phyloP scores from a whole-genome alignment of 2,797 vertebrate species.

The Champsocephalus gunnari region DNA sequence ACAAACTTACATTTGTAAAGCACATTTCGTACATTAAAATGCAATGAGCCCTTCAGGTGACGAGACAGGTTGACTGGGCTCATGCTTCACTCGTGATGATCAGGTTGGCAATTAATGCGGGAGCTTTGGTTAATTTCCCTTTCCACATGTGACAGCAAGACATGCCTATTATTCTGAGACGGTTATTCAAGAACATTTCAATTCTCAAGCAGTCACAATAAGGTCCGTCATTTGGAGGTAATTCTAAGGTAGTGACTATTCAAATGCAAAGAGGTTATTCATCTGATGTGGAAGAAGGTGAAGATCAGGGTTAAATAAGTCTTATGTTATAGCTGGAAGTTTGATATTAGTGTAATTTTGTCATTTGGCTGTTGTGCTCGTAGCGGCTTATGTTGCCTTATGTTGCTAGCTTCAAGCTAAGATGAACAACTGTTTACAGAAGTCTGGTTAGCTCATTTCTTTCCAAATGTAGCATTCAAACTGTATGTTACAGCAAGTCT shows the following conservation, averaged over 20 bases:
- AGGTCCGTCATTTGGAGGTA: neutral
- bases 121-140: slow-evolving; percentile 34
- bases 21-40: slow-evolving; percentile 47
- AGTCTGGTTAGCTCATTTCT: neutral
- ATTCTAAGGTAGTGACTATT: neutral
- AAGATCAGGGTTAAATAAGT: too few species aligned
- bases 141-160: slow-evolving; percentile 1
- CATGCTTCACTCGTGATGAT: slow-evolving; percentile 45
- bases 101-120: slow-evolving; percentile 23
- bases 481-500: too few species aligned
- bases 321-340: neutral
- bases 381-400: neutral
- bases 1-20: slow-evolving; percentile 33
- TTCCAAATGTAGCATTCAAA: neutral
- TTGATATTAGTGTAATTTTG: too few species aligned
- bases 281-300: too few species aligned
- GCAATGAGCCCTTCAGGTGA: slow-evolving; percentile 46
- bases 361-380: too few species aligned
- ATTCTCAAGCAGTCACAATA: too few species aligned
- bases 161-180: slow-evolving; percentile 3
- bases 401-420: neutral
- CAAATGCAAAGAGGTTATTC: neutral
- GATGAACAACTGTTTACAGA: neutral
- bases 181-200: neutral
- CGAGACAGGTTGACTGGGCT: slow-evolving; percentile 39